Base-by-base conservation (phyloP, 2,113 vertebrate genomes). In the Ictidomys tridecemlineatus region DNA sequence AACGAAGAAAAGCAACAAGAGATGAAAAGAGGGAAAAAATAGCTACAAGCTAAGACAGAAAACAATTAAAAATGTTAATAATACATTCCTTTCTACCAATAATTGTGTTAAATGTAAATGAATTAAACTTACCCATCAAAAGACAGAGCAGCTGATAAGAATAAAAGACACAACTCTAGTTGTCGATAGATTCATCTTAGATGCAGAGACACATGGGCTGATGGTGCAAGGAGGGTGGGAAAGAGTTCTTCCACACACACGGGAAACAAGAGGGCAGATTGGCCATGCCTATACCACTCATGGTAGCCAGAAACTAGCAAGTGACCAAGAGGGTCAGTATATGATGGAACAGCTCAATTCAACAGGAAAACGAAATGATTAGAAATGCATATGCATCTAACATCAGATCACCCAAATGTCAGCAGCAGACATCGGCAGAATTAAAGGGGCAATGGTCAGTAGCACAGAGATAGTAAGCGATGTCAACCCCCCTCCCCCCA, bases 271-370 rank as follows among this genome's bases (percentile, higher is more conserved):
- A 48, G 11, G 13, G 5, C 30, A 58, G 1, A 28, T 6, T 17
- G 26, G 30, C 32, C 4, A 34, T 22, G 20, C 11, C 10, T 22
- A 4, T 13, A 12, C 16, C 26, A 14, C n/a, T 13, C n/a, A 42
- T 20, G 14, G 26, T 4, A 12, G 24, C 1, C 37, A 14, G 20
- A 30, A 80, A 37, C 13, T 28, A 11, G 5, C 4, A 37, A 34
- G 53, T 24, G 51, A 11, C 20, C 22, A 18, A 13, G 24, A 65
- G 70, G 10, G 18, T 7, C 1, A 8, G 0, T 18, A 11, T 22
- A 14, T 2, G 42, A 26, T 9, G 17, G 7, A 48, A 42, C 5
- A 4, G 42, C 26, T 30, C 14, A 3, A 3, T 0, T n/a, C n/a
- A 56, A 8, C 3, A 65, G 48, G 37, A 45, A 45, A 24, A 28